Evolutionary conservation across 35 echinoderm and acorn worm genomes (phyloP).

Genomic region (Apostichopus japonicus): DNA sequence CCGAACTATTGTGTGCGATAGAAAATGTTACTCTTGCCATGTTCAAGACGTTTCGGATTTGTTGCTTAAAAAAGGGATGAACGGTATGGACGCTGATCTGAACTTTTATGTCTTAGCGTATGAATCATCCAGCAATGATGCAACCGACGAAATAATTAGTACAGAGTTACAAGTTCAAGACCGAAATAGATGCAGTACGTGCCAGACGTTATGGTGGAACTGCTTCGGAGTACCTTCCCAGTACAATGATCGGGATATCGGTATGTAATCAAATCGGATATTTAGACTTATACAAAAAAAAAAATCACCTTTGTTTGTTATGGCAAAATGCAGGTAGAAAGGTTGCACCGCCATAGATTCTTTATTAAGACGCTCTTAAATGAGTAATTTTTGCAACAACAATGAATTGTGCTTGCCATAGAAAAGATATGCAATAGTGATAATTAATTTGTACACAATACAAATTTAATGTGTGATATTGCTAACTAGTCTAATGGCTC

Average conservation of each 20-base stretch:
- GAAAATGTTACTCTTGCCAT: background rate
- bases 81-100: background rate
- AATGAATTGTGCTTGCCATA: too few species aligned
- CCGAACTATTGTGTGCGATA: background rate
- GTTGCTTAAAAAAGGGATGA: background rate
- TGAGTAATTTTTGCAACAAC: too few species aligned
- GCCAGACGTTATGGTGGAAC: background rate
- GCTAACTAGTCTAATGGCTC: too few species aligned
- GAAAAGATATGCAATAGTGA: too few species aligned
- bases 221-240: background rate
- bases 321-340: too few species aligned
- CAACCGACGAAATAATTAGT: background rate
- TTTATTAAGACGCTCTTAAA: too few species aligned
- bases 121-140: background rate
- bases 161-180: background rate
- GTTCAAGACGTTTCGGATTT: background rate
- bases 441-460: too few species aligned
- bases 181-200: background rate
- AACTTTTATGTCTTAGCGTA: background rate
- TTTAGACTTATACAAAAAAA: too few species aligned
- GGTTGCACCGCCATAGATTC: too few species aligned
- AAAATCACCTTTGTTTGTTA: too few species aligned
- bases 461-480: too few species aligned
- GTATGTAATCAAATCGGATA: background rate
- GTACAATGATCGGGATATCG: background rate